Conservation (phyloP, 2,888 invertebrate species). For the Melipona bicolor region DNA sequence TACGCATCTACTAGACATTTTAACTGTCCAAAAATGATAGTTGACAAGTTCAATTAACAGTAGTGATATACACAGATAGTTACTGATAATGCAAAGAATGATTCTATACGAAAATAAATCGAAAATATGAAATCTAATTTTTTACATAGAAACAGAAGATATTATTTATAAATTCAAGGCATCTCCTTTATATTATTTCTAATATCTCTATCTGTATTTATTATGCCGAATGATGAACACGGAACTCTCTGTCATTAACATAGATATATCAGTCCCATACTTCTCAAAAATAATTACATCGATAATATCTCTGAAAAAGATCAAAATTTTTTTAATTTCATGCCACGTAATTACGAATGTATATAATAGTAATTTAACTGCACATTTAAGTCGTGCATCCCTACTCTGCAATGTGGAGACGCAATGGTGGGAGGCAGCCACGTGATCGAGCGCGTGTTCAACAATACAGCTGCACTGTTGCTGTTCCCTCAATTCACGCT, state of each 20-base stretch:
- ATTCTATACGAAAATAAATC: too few relatives aligned
- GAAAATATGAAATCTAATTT: too few relatives aligned
- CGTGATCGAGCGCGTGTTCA: constrained; percentile 78
- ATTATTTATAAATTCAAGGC: too few relatives aligned
- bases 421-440: constrained; percentile 52
- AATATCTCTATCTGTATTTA: neutral
- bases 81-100: too few relatives aligned
- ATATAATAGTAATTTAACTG: neutral
- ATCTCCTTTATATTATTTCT: too few relatives aligned
- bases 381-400: constrained; percentile 12
- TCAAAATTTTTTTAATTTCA: neutral
- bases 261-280: neutral
- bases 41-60: too few relatives aligned
- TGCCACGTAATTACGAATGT: neutral
- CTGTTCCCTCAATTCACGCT: constrained; percentile 76
- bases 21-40: too few relatives aligned
- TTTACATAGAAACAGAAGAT: too few relatives aligned
- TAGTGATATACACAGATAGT: neutral
- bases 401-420: neutral
- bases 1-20: too few relatives aligned
- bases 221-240: neutral
- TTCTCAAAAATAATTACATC: neutral
- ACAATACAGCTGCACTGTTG: constrained; percentile 72
- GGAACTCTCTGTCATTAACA: neutral
- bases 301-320: neutral